A percentile compares a stretch with the other conserved stretches of the same genome.
phyloP scores from a whole-genome alignment of 2,797 vertebrate genomes.

The Melanogrammus aeglefinus region DNA sequence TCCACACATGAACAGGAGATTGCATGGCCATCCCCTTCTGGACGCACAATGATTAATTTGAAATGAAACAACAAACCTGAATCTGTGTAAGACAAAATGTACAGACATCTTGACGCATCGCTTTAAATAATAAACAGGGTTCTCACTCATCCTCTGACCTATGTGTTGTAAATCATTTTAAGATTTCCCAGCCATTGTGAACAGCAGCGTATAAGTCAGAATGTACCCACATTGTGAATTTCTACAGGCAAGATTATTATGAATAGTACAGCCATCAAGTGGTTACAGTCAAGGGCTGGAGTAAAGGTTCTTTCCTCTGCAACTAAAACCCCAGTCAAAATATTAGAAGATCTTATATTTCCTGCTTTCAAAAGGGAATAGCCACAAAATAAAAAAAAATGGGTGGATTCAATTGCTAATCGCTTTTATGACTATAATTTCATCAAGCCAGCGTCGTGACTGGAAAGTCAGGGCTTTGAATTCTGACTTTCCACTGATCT shows the following conservation, averaged over 20 bases:
- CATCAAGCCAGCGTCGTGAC: background rate
- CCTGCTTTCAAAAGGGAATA: background rate
- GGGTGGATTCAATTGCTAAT: background rate
- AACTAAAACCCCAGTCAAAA: background rate
- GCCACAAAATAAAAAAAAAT: background rate
- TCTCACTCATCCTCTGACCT: background rate
- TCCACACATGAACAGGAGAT: no score
- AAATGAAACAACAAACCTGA: no score
- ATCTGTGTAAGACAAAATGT: no score
- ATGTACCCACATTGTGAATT: constrained; percentile 24
- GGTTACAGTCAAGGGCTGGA: background rate
- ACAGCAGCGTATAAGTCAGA: constrained; percentile 33
- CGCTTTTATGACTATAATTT: background rate
- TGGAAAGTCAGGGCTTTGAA: background rate
- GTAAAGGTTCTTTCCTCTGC: background rate
- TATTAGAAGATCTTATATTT: background rate
- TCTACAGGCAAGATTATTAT: constrained; percentile 7
- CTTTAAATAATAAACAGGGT: no score
- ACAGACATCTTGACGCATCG: no score
- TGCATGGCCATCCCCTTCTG: no score
- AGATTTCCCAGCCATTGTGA: constrained; percentile 37
- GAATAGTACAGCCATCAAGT: background rate
- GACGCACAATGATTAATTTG: no score
- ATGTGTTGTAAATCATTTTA: background rate
- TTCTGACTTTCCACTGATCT: background rate